Conservation (phyloP, 2,113 vertebrate genomes). For the Proteles cristata region DNA sequence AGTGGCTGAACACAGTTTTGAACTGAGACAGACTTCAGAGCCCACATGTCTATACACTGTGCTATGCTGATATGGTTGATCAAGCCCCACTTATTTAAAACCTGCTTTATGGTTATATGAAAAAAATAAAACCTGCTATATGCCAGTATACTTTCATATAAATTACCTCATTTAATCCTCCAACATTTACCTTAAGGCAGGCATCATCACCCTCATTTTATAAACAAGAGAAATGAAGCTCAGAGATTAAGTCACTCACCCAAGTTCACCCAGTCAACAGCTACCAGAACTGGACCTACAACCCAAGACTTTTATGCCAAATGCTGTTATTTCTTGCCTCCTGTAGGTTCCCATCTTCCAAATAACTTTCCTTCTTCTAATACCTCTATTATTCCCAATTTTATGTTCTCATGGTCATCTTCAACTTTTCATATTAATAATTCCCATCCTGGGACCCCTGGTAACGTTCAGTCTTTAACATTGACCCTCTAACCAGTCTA, state of each 20-base stretch:
- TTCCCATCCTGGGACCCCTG: not conserved
- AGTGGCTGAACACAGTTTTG: not conserved
- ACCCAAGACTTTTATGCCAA: not conserved
- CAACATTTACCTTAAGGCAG: not conserved
- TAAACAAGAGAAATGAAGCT: not conserved
- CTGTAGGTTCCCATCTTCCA: not conserved
- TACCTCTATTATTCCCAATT: slow-evolving; percentile 27
- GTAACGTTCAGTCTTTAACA: slow-evolving; percentile 3
- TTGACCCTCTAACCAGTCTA: not conserved
- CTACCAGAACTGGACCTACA: not conserved
- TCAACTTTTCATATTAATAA: not conserved
- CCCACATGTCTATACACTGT: not conserved
- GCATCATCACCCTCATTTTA: not conserved
- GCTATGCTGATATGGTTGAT: not conserved
- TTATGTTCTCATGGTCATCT: slow-evolving; percentile 2
- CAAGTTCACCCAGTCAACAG: not conserved
- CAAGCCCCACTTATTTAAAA: not conserved
- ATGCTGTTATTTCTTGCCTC: not conserved
- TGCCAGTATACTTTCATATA: not conserved
- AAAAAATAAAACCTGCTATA: not conserved
- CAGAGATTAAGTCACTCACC: not conserved
- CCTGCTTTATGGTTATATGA: not conserved
- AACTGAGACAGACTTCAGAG: not conserved
- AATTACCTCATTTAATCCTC: not conserved
- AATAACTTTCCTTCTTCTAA: slow-evolving; percentile 9